Percentiles rank a stretch among this genome's conserved stretches.
phyloP scores from a whole-genome alignment of 2,888 invertebrate genomes.

The Drosophila rellima region DNA sequence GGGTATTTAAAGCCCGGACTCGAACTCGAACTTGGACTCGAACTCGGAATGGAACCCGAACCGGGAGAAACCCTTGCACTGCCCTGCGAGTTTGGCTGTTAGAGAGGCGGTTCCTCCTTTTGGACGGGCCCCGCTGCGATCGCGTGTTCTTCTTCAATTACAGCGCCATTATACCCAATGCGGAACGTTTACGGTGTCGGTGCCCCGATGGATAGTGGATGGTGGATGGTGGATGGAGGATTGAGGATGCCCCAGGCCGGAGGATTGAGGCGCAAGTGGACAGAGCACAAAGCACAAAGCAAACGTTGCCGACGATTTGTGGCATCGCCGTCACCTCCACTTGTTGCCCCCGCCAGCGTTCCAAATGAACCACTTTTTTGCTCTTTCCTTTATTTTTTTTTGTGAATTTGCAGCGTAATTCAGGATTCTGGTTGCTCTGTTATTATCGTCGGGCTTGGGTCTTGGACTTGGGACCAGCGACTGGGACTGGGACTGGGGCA shows the following conservation, averaged over 20 bases:
- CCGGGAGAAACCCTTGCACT: conserved; percentile 57
- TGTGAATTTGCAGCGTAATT: conserved; percentile 74
- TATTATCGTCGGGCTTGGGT: conserved; percentile 71
- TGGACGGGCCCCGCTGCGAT: conserved; percentile 55
- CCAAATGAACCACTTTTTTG: conserved; percentile 9
- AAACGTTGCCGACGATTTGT: conserved; percentile 35
- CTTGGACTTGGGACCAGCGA: conserved; percentile 14
- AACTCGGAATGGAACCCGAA: conserved; percentile 2
- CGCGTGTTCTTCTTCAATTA: conserved; percentile 82
- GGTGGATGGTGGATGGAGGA: conserved; percentile 14
- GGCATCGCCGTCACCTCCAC: conserved; percentile 48
- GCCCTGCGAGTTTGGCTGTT: conserved; percentile 17
- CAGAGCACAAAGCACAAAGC: conserved; percentile 23
- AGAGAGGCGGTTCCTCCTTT: conserved; percentile 41
- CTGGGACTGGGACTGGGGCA: conserved; percentile 29
- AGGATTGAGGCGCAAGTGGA: conserved; percentile 35
- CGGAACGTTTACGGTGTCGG: conserved; percentile 75
- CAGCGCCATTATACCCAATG: conserved; percentile 77
- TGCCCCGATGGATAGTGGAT: conserved; percentile 12
- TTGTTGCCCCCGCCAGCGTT: conserved; percentile 32
- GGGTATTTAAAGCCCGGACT: not conserved
- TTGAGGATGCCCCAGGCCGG: conserved; percentile 18
- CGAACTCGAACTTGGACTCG: conserved; percentile 1
- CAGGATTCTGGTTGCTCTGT: conserved; percentile 79
- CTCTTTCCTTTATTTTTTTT: conserved; percentile 26